Base-by-base conservation (phyloP, 2,888 invertebrate genomes). In the Erannis defoliaria region DNA sequence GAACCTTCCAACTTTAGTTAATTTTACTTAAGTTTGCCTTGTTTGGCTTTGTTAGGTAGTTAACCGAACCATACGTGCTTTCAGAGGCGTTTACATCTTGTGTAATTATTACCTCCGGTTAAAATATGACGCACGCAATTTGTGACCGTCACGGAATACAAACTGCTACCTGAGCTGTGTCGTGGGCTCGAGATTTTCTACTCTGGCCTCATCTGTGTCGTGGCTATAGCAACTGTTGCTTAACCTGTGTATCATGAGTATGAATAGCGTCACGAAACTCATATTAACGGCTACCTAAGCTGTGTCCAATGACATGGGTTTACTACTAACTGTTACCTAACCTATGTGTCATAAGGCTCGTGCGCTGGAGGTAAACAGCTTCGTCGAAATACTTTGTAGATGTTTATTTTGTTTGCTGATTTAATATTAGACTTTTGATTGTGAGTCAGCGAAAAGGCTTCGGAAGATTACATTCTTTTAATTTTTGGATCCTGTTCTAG, bases 21-120 rank as follows among this genome's bases (percentile, higher is more conserved):
- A 50, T 14, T 70, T 66, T 61, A 60, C 64, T 42, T 9, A 5
- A 50, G n/a, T 70, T 66, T 61, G 57, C 64, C 66, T 60, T 48
- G 58, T 63, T 63, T n/a, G n/a, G n/a, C n/a, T 46, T 40, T 29
- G 55, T 53, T 33, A 38, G 51, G 55, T 46, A 40, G 45, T 59
- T 38, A 51, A 26, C 19, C 42, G 46, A 33, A 12, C 63, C 54
- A 59, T 57, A 68, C 70, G 70, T 70, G 70, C 60, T 21, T 53
- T 8, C 38, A 35, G 38, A 26, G 49, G 58, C 21, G 64, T 63
- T 55, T 56, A 38, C 10, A n/a, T 29, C n/a, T 50, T 54, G 48
- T 50, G 35, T 49, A 37, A 48, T 59, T 42, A 60, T 58, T 33
- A 49, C 35, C 57, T 54, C 43, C 48, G 53, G 55, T 14, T 51